Evolutionary conservation across 2,113 vertebrate species (phyloP), one percentile per base, ranked within the genome.

Genomic region (Gallinago undulata): DNA sequence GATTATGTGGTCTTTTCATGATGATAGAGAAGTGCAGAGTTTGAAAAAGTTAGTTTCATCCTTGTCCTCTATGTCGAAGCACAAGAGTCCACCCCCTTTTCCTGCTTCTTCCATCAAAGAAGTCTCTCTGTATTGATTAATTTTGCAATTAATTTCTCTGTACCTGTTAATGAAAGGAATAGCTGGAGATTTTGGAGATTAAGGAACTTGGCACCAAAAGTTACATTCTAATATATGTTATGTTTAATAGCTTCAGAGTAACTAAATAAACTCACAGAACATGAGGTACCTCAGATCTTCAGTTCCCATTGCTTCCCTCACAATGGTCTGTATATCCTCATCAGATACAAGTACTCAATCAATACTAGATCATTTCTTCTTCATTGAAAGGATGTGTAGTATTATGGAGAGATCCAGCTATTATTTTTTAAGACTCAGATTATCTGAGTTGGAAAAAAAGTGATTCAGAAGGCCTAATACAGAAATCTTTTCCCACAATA

Each of bases 1-100:
- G 10, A 25, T 31, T 35, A 25, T 57, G 8, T 30, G 7, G 18
- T 66, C 31, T 70, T 90, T 73, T 41, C n/a, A 19, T 89, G 12
- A 28, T 51, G 6, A 43, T 12, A 37, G 24, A 66, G n/a, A 33
- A 2, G 4, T 43, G 10, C 0, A 0, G 50, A 60, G 2, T 56
- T 78, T 33, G 8, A 48, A 60, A 79, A 55, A 10, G 5, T 24
- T 50, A 5, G 2, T 63, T 93, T 90, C 10, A 4, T 85, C 41
- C 25, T 70, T 69, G 9, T 50, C 4, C 13, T 83, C 18, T 88
- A 1, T 39, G 7, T 59, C 31, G 23, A 84, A 83, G 55, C 30
- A 31, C 24, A 55, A 50, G 31, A 69, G 33, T 73, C 37, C 2
- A 6, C 67, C 48, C 59, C 10, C 10, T 94, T 50, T 79, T 91